Evolutionary conservation across 2,888 invertebrate species (phyloP), one percentile per base, ranked within the genome.

Genomic region (Amphipyra tragopoginis): DNA sequence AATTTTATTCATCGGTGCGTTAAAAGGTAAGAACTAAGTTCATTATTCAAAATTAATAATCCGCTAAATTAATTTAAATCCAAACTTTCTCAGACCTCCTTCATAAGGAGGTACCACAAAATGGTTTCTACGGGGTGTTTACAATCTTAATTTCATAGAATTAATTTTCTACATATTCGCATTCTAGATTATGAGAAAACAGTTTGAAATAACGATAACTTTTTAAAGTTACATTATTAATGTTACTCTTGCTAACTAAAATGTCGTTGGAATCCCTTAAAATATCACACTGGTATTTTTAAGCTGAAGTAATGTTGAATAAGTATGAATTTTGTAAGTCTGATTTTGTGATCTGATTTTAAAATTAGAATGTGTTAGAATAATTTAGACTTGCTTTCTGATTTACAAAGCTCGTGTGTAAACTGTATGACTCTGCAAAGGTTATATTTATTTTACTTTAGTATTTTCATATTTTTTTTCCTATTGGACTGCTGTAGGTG

Each of bases 21-120:
- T 71, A 52, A 67, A 70, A 72, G 64, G 74, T 80, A 81, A 85
- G 82, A 86, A 79, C 82, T 75, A 83, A 88, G 89, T 90, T 90
- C 90, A 90, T 91, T 90, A 92, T 88, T 91, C 89, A 90, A 91
- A 92, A 91, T 93, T 93, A 93, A 93, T 93, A 93, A 93, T 91
- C 91, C 91, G 86, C 86, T 86, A 91, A 93, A 94, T 93, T 91
- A 90, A 93, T 91, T 91, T 89, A 85, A 90, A 91, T 89, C 85
- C 79, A 80, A 91, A 92, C 86, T 92, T 91, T 88, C 82, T 83
- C 81, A 89, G 34, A 90, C 89, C 89, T 82, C 62, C 74, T 89
- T 87, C 77, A 84, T 83, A n/a, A 48, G 75, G 43, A 85, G 82
- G 72, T 70, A 77, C 83, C 83, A 80, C 84, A 79, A 81, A 85